Conservation (phyloP, 2,113 vertebrate genomes). For the Laticauda colubrina region DNA sequence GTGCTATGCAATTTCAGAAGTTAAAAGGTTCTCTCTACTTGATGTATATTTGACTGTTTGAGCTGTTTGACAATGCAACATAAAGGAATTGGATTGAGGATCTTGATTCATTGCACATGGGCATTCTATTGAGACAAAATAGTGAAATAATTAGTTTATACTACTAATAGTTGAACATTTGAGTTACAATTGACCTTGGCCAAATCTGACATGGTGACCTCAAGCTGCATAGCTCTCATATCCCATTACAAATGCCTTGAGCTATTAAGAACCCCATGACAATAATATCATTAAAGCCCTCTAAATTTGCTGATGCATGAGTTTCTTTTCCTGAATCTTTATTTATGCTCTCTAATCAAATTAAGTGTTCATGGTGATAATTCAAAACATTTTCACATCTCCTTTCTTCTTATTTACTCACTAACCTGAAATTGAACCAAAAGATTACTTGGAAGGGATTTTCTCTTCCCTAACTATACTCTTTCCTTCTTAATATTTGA, state of each 20-base stretch:
- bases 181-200: conserved; percentile 24
- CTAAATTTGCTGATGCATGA: conserved; percentile 34
- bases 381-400: conserved; percentile 47
- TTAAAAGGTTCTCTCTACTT: background rate
- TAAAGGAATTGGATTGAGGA: background rate
- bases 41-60: rapidly evolving
- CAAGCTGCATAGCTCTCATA: conserved; percentile 18
- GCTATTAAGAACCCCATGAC: conserved; percentile 27
- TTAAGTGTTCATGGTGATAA: conserved; percentile 24
- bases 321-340: conserved; percentile 46
- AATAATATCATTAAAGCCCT: conserved; percentile 43
- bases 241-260: conserved; percentile 34
- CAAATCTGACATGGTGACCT: conserved; percentile 42
- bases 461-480: conserved; percentile 23
- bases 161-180: background rate
- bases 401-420: conserved; percentile 40
- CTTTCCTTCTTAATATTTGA: conserved; percentile 30
- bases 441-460: conserved; percentile 7
- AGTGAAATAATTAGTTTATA: conserved; percentile 34
- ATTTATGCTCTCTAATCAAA: conserved; percentile 44
- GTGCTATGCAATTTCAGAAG: background rate
- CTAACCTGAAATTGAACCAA: conserved; percentile 24
- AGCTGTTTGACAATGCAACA: background rate
- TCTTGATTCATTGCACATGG: conserved; percentile 13
- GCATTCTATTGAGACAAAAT: conserved; percentile 4